Conservation (phyloP, 2,888 invertebrate genomes). For the Nymphalis c-album region DNA sequence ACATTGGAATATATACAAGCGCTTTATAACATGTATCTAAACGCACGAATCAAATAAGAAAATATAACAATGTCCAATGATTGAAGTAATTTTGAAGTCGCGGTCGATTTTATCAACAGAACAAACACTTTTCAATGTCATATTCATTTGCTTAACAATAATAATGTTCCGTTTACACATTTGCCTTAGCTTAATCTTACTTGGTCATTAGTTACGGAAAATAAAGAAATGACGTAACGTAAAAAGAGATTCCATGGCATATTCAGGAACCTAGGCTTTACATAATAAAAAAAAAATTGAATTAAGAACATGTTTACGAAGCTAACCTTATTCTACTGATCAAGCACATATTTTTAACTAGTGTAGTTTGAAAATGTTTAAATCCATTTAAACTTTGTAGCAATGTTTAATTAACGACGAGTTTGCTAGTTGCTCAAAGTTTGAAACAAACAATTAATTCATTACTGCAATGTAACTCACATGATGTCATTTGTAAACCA, state of each 20-base stretch:
- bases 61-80: background rate
- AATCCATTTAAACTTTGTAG: background rate
- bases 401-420: background rate
- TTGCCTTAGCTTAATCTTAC: background rate
- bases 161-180: constrained; percentile 1
- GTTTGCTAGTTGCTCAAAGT: background rate
- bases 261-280: background rate
- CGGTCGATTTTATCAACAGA: background rate
- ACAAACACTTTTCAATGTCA: constrained; percentile 4
- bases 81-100: background rate
- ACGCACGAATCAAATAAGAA: too few relatives aligned
- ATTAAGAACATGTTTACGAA: constrained; percentile 14
- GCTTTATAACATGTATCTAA: too few relatives aligned
- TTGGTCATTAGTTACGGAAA: background rate
- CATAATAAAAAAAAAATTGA: background rate
- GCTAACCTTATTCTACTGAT: background rate
- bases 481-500: constrained; percentile 2
- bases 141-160: constrained; percentile 3
- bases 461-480: background rate
- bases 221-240: constrained; percentile 1
- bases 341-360: constrained; percentile 11
- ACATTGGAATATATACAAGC: too few relatives aligned
- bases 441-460: background rate
- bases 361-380: background rate
- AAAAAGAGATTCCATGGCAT: background rate